These are phyloP conservation scores for Apodemia zela DNA, from an alignment of 2,888 invertebrate genomes.

Conservation along the genomic window DNA sequence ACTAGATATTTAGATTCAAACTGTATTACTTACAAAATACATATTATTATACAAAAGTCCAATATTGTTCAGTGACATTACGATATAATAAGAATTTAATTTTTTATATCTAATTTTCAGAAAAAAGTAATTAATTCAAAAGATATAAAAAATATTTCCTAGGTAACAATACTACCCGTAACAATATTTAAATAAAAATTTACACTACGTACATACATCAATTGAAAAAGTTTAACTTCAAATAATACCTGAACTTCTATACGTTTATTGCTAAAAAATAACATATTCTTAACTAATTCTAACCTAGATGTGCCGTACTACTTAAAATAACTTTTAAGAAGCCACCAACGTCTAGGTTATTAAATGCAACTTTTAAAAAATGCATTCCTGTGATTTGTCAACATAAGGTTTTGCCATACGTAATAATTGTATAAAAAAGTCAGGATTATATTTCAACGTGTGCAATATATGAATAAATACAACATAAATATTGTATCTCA, in stretches of 20 bases:
- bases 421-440: background rate
- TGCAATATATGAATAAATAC: background rate
- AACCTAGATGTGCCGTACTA: background rate
- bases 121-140: conserved; percentile 17
- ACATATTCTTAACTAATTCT: background rate
- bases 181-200: conserved; percentile 35
- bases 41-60: conserved; percentile 7
- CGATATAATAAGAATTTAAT: conserved; percentile 5
- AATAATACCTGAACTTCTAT: conserved; percentile 18
- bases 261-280: background rate
- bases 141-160: conserved; percentile 40
- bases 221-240: conserved; percentile 34
- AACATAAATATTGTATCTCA: background rate
- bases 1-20: conserved; percentile 13
- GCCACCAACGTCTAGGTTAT: background rate
- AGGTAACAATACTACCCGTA: conserved; percentile 56
- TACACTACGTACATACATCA: conserved; percentile 32
- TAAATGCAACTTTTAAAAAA: background rate
- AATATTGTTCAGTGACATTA: conserved; percentile 14
- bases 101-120: conserved; percentile 19
- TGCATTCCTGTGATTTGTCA: background rate
- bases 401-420: background rate
- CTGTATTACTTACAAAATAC: conserved; percentile 7
- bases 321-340: background rate
- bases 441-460: background rate